Evolutionary conservation across 2,797 vertebrate genomes (phyloP).

Genomic region (Hemitrygon akajei): DNA sequence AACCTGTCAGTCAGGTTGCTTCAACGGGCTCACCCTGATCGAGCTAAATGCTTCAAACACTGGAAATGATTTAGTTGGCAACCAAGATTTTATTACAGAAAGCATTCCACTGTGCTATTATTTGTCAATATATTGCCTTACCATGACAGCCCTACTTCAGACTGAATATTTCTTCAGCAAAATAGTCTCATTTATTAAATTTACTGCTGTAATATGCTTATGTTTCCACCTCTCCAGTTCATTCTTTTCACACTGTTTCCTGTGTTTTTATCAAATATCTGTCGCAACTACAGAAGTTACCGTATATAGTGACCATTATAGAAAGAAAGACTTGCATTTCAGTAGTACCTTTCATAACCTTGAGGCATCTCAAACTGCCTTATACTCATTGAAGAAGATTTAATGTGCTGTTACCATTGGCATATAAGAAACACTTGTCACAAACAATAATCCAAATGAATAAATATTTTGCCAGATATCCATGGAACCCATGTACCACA

Average conservation of each 20-base stretch:
- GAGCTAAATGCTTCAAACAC: neutral
- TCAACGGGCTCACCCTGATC: slow-evolving; percentile 5
- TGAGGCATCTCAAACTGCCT: neutral
- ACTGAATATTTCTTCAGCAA: slow-evolving; percentile 32
- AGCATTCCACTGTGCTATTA: neutral
- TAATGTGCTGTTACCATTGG: too few species aligned
- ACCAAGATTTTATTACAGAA: slow-evolving; percentile 35
- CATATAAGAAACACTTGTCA: too few species aligned
- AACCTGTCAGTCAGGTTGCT: slow-evolving; percentile 13
- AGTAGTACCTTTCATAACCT: neutral
- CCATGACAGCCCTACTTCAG: slow-evolving; percentile 30
- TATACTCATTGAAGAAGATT: neutral
- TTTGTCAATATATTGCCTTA: slow-evolving; percentile 34
- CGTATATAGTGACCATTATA: neutral
- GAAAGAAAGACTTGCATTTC: neutral
- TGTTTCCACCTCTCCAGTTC: neutral
- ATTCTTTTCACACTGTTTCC: neutral
- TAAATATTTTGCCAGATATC: too few species aligned
- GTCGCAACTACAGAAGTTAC: neutral
- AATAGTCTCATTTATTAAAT: slow-evolving; percentile 32
- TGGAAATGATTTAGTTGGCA: slow-evolving; percentile 32
- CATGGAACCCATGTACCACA: too few species aligned
- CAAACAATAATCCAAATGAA: too few species aligned
- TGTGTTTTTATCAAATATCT: neutral
- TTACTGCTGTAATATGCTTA: slow-evolving; percentile 25